Percentiles rank a stretch among this genome's conserved stretches.
Evolutionary conservation across 37 sponge, comb jelly and placozoan species (phyloP).

Genomic region (Axinella damicornis): DNA sequence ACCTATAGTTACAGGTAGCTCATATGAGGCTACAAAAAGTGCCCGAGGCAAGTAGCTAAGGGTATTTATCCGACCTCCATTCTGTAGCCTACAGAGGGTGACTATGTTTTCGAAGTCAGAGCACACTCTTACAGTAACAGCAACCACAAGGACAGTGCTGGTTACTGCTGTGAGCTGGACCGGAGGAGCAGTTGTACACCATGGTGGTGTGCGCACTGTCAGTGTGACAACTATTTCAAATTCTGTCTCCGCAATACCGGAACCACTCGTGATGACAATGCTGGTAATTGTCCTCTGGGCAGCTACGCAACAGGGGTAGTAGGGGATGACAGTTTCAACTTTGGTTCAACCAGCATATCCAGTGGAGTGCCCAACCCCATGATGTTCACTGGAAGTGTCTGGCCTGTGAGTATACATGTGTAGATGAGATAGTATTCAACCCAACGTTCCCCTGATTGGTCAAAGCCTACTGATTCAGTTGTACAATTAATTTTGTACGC

Average conservation of each 20-base stretch:
- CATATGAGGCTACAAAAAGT: no score
- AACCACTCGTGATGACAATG: slow-evolving; percentile 28
- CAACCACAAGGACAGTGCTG: slow-evolving; percentile 22
- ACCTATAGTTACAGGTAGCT: no score
- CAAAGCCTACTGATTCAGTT: no score
- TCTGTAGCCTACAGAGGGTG: neutral
- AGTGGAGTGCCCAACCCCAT: slow-evolving; percentile 59
- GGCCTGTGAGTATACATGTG: slow-evolving; percentile 10
- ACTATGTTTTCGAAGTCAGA: slow-evolving; percentile 17
- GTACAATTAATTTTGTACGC: no score
- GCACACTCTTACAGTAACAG: slow-evolving; percentile 22
- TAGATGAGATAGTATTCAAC: neutral
- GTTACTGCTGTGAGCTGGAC: slow-evolving; percentile 33
- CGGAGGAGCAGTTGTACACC: slow-evolving; percentile 24
- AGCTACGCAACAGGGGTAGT: slow-evolving; percentile 47
- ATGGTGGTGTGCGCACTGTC: slow-evolving; percentile 27
- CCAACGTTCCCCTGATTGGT: no score
- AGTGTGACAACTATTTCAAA: slow-evolving; percentile 51
- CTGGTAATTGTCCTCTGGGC: slow-evolving; percentile 42
- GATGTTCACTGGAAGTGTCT: slow-evolving; percentile 18
- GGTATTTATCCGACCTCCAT: no score
- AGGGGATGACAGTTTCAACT: slow-evolving; percentile 43
- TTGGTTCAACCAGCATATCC: slow-evolving; percentile 15
- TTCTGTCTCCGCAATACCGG: slow-evolving; percentile 45
- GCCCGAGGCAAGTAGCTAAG: no score